phyloP scores from a whole-genome alignment of 2,888 invertebrate genomes.

The Chaetoderma sp. region DNA sequence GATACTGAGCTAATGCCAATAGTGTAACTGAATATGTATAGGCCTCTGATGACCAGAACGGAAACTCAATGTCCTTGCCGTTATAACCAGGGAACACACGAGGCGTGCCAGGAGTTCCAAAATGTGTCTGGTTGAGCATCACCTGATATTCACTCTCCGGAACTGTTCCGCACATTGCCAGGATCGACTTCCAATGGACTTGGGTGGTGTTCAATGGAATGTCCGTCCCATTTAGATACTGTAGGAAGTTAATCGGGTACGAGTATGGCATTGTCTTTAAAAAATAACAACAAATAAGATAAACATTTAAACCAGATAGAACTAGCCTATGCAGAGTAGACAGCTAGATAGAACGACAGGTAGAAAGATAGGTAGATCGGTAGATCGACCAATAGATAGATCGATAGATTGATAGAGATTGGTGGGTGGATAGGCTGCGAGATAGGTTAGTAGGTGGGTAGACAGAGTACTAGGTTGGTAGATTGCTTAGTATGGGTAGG shows the following conservation, averaged over 20 bases:
- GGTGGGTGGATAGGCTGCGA: too few relatives aligned
- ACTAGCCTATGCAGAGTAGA: too few relatives aligned
- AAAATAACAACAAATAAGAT: background rate
- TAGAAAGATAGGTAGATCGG: too few relatives aligned
- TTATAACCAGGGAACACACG: constrained; percentile 53
- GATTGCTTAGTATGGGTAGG: too few relatives aligned
- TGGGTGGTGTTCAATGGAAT: constrained; percentile 22
- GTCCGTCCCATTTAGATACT: constrained; percentile 40
- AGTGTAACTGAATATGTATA: constrained; percentile 53
- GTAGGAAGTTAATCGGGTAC: constrained; percentile 43
- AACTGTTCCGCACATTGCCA: constrained; percentile 46
- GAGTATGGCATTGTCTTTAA: constrained; percentile 42
- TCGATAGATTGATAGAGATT: too few relatives aligned
- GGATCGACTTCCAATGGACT: constrained; percentile 24
- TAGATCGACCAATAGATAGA: too few relatives aligned
- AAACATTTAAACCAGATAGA: too few relatives aligned
- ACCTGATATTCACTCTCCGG: constrained; percentile 40
- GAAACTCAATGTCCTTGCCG: constrained; percentile 42
- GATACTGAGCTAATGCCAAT: constrained; percentile 44
- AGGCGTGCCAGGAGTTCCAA: constrained; percentile 36
- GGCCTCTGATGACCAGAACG: constrained; percentile 54
- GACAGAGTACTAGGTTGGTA: too few relatives aligned
- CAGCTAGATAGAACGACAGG: too few relatives aligned
- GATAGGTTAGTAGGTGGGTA: too few relatives aligned
- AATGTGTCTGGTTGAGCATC: constrained; percentile 37